These are phyloP conservation scores for Ranitomeya variabilis DNA, from an alignment of 2,113 vertebrate genomes.

Conservation along the genomic window DNA sequence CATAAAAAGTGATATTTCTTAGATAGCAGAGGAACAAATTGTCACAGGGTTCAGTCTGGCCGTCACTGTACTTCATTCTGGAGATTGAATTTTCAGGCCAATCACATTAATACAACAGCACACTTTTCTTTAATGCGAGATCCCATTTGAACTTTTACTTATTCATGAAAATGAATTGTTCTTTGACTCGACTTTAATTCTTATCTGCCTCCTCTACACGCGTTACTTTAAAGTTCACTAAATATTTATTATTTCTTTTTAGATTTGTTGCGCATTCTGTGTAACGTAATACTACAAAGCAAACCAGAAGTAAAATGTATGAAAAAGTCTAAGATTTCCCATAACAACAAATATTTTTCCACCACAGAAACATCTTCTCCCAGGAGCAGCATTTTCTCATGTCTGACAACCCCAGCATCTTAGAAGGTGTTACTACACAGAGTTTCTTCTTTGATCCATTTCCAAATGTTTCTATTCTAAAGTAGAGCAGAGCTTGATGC, in stretches of 20 bases:
- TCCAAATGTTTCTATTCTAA: conserved; percentile 43
- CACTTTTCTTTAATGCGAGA: neutral
- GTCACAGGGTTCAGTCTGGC: neutral
- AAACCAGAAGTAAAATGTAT: neutral
- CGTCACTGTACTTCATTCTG: neutral
- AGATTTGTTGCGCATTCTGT: neutral
- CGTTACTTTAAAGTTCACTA: neutral
- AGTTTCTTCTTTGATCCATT: conserved; percentile 4
- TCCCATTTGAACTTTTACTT: neutral
- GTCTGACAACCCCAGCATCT: conserved; percentile 7
- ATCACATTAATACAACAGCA: neutral
- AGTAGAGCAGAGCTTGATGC: conserved; percentile 28
- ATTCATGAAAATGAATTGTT: neutral
- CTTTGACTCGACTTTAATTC: neutral
- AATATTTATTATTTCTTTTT: neutral
- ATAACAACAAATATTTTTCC: neutral
- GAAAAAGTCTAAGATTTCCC: neutral
- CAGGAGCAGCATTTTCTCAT: neutral
- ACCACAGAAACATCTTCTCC: neutral
- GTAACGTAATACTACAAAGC: neutral
- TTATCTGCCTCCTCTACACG: neutral
- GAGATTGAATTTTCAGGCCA: neutral
- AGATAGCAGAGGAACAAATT: neutral
- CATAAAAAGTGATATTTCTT: neutral
- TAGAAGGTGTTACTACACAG: conserved; percentile 37